Base-by-base conservation (phyloP, 1,140 invertebrate species). In the Sarcophaga bullata region DNA sequence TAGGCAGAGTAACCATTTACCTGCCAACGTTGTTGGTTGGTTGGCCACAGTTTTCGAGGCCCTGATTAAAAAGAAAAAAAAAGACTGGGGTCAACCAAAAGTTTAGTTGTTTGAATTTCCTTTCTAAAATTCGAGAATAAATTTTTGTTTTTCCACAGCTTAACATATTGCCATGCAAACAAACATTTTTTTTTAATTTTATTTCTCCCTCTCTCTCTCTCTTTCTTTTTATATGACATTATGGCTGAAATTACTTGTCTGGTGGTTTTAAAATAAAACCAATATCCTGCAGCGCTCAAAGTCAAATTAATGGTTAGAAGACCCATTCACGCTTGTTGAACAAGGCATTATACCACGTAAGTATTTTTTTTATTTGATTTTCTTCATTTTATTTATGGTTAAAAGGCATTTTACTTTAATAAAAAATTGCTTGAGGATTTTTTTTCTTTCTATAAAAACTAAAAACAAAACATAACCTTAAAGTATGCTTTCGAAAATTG, bases 341-440 rank as follows among this genome's bases (percentile, higher is more conserved):
- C 97, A 98, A 93, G 98, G 98, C 91, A 99, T 99, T 88, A 97
- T 99, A 94, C 97, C 98, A 90, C 95, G 98, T 99, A 94, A 98
- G 97, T 98, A 86, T 82, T 68, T 68, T 68, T 62, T 62, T n/a
- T 62, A 25, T 68, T 68, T 62, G 58, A 62, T n/a, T 62, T 25
- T 68, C 25, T 37, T 37, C 1, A 37, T 37, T 37, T 37, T 37
- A 37, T 37, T 37, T 37, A 37, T 37, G 1, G 25, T 37, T 37
- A 37, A 37, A 37, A 37, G 25, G 25, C 25, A 37, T 37, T n/a
- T 7, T n/a, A 68, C 58, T 7, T 11, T 54, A 54, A 54, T 11
- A 11, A 54, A 52, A 54, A 54, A 15, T 15, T 1, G 2, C 15
- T 11, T 54, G 52, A 5, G 9, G 52, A 54, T 3, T 54, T 10